Percentiles rank a stretch among this genome's conserved stretches.
These are phyloP conservation scores for Creontiades dilutus DNA, from an alignment of 2,888 invertebrate species.

Conservation along the genomic window DNA sequence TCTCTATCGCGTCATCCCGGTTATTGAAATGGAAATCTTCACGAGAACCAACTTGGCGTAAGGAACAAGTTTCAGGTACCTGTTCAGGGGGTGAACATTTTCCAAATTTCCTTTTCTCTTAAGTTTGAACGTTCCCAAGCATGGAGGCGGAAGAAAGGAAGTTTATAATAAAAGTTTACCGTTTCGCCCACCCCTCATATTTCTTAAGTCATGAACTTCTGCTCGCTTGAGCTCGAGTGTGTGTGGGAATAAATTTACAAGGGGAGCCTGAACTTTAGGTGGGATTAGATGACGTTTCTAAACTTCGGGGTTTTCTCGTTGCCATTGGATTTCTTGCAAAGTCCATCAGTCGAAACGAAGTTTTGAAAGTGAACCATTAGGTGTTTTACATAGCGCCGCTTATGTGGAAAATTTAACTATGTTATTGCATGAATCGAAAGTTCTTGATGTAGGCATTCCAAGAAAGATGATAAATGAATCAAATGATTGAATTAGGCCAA, in stretches of 20 bases:
- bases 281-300: slow-evolving; percentile 18
- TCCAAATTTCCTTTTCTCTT: neutral
- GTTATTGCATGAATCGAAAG: too few relatives aligned
- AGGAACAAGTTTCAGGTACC: neutral
- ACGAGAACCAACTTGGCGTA: neutral
- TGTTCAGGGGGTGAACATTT: neutral
- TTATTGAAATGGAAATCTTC: neutral
- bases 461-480: too few relatives aligned
- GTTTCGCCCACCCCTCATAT: neutral
- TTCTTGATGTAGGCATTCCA: too few relatives aligned
- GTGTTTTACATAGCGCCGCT: neutral
- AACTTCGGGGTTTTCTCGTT: neutral
- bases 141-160: neutral
- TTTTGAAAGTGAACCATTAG: neutral
- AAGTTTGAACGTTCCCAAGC: neutral
- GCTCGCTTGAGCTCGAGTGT: neutral
- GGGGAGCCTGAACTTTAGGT: neutral
- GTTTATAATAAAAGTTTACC: neutral
- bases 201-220: slow-evolving; percentile 1
- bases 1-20: neutral
- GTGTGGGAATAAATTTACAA: neutral
- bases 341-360: neutral
- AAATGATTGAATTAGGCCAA: too few relatives aligned
- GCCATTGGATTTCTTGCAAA: neutral
- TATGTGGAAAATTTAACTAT: neutral